These are phyloP conservation scores for Orthonychiurus folsomi DNA, from an alignment of 2,888 invertebrate genomes.

Conservation along the genomic window DNA sequence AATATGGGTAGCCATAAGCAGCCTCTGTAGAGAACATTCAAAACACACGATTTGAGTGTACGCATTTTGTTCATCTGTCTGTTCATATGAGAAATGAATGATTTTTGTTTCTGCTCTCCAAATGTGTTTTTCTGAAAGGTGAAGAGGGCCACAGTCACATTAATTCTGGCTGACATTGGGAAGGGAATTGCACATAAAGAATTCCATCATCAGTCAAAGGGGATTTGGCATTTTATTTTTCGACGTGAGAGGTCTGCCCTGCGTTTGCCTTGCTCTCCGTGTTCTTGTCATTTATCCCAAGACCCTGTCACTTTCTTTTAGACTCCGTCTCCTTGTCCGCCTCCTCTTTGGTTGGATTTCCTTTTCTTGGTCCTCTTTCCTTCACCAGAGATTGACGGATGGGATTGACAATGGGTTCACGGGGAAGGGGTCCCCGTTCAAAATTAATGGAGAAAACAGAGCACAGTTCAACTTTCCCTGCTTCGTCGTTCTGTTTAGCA, in stretches of 20 bases:
- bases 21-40: too few species aligned
- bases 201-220: neutral
- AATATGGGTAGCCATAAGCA: too few species aligned
- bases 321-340: constrained; percentile 2
- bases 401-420: neutral
- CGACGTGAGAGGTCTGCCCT: neutral
- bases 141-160: too few species aligned
- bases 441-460: neutral
- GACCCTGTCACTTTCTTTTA: constrained; percentile 1
- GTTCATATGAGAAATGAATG: too few species aligned
- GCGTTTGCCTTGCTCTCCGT: neutral
- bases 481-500: neutral
- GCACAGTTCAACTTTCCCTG: neutral
- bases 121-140: too few species aligned
- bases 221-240: neutral
- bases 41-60: too few species aligned
- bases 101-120: too few species aligned
- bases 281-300: neutral
- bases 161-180: too few species aligned
- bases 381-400: too few species aligned
- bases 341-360: neutral
- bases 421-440: neutral
- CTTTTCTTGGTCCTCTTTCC: too few species aligned
- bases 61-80: too few species aligned
- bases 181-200: neutral